Percentiles rank a stretch among this genome's conserved stretches.
These are phyloP conservation scores for Amphipoea lucens DNA, from an alignment of 2,888 invertebrate species.

Conservation along the genomic window DNA sequence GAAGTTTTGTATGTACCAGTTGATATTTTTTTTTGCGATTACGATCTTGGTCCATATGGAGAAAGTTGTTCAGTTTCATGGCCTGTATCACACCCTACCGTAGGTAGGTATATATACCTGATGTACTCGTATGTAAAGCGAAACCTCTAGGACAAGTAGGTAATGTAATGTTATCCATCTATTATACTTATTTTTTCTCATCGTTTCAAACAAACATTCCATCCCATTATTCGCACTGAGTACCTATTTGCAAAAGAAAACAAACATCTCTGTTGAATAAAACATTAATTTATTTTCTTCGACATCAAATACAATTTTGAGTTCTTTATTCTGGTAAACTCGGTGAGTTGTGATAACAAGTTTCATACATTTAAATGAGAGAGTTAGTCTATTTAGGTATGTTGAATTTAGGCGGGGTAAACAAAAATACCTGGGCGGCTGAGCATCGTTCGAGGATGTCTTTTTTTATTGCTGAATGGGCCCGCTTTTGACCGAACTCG, in stretches of 20 bases:
- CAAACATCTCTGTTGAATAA: slow-evolving; percentile 25
- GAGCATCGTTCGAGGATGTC: slow-evolving; percentile 19
- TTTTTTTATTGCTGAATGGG: background rate
- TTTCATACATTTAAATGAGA: slow-evolving; percentile 64
- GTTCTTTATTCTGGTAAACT: slow-evolving; percentile 54
- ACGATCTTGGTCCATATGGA: background rate
- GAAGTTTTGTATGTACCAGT: background rate
- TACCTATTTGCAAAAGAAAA: slow-evolving; percentile 26
- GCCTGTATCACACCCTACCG: background rate
- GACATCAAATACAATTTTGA: slow-evolving; percentile 52
- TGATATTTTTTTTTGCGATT: background rate
- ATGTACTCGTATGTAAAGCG: background rate
- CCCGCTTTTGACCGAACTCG: too few species aligned
- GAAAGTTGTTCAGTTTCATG: background rate
- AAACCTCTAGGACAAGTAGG: background rate
- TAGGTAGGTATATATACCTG: too few species aligned
- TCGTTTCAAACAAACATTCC: background rate
- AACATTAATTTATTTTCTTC: slow-evolving; percentile 50
- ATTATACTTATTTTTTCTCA: background rate
- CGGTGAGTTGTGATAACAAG: slow-evolving; percentile 49
- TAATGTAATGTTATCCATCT: background rate
- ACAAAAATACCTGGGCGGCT: slow-evolving; percentile 45
- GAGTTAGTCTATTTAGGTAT: slow-evolving; percentile 21
- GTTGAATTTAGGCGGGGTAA: slow-evolving; percentile 34
- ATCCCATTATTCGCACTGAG: background rate